A percentile compares a stretch with the other conserved stretches of the same genome.
Conservation (phyloP, 1,140 invertebrate species). For the Luehdorfia chinensis region DNA sequence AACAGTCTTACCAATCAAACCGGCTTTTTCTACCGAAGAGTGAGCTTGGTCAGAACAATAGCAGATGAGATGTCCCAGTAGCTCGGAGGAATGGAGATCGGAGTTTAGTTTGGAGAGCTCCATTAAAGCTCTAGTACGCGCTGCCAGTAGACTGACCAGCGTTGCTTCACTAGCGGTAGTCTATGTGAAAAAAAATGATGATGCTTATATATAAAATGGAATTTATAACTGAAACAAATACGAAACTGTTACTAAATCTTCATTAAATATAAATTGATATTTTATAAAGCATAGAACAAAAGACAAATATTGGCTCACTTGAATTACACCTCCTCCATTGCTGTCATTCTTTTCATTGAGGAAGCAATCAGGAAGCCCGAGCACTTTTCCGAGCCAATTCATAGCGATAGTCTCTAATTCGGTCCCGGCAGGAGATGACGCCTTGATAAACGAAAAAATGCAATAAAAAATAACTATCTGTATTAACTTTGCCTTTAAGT, state of each 20-base stretch:
- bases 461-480: no score
- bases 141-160: constrained; percentile 92
- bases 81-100: constrained; percentile 89
- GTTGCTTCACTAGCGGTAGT: constrained; percentile 95
- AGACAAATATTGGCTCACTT: constrained; percentile 67
- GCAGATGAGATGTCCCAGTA: constrained; percentile 93
- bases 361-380: constrained; percentile 93
- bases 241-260: no score
- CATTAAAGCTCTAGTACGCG: constrained; percentile 90
- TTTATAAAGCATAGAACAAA: constrained; percentile 1
- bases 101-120: constrained; percentile 80
- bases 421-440: constrained; percentile 96
- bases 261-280: no score
- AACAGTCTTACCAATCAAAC: constrained; percentile 87
- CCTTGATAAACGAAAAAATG: constrained; percentile 74
- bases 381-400: constrained; percentile 98
- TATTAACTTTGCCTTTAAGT: no score
- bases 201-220: constrained; percentile 4
- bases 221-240: background rate
- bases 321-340: constrained; percentile 94
- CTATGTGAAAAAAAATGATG: constrained; percentile 37
- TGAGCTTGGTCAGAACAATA: constrained; percentile 98
- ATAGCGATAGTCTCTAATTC: constrained; percentile 97
- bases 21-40: constrained; percentile 97
- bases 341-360: constrained; percentile 86